Evolutionary conservation across 2,797 vertebrate genomes (phyloP).

Genomic region (Stomatorhinus walkeri): DNA sequence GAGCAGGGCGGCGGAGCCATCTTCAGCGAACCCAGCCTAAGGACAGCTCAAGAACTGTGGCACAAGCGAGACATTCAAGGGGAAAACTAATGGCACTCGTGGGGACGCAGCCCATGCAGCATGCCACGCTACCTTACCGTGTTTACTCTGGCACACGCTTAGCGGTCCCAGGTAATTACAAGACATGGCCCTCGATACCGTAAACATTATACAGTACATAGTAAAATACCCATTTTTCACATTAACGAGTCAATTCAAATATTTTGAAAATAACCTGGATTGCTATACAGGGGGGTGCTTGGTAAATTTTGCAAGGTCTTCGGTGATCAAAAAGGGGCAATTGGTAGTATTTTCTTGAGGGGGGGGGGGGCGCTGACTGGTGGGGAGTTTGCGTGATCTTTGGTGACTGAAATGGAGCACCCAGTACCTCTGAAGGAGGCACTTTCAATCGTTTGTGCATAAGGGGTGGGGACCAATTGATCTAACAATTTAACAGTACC

Average conservation of each 20-base stretch:
- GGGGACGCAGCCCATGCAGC: neutral
- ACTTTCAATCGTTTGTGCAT: neutral
- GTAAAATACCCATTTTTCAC: neutral
- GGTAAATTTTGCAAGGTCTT: neutral
- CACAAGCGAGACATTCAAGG: neutral
- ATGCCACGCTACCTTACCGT: constrained; percentile 62
- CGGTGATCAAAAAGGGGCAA: neutral
- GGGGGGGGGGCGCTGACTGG: neutral
- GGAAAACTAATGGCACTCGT: neutral
- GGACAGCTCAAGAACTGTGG: constrained; percentile 48
- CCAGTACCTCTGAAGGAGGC: neutral
- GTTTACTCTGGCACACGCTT: constrained; percentile 65
- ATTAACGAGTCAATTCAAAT: neutral
- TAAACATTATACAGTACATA: neutral
- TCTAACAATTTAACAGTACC: neutral
- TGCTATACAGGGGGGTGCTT: neutral
- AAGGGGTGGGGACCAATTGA: neutral
- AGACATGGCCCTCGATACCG: neutral
- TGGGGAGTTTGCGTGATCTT: neutral
- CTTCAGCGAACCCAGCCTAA: constrained; percentile 59
- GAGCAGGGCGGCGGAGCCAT: constrained; percentile 71
- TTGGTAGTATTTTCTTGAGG: neutral
- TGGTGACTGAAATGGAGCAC: neutral
- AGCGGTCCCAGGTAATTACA: neutral
- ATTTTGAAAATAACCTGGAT: neutral